Evolutionary conservation across 1,140 invertebrate genomes (phyloP).

Genomic region (Propsilocerus akamusi): DNA sequence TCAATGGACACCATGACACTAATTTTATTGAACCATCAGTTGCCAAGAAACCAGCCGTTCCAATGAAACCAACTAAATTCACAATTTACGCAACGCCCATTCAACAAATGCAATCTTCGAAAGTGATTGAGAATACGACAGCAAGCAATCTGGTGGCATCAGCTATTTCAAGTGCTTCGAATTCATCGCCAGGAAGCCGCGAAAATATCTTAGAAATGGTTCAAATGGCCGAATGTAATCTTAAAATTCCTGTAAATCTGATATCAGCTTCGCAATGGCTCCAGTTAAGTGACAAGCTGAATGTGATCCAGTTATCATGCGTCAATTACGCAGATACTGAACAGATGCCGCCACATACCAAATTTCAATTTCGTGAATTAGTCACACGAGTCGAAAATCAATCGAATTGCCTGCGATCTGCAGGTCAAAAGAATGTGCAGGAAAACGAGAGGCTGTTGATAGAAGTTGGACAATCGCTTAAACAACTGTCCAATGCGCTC

Average conservation of each 20-base stretch:
- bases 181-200: slow-evolving; percentile 27
- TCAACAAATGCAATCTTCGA: slow-evolving; percentile 22
- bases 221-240: slow-evolving; percentile 40
- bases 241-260: slow-evolving; percentile 37
- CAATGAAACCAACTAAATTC: slow-evolving; percentile 35
- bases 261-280: slow-evolving; percentile 50
- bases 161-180: slow-evolving; percentile 14
- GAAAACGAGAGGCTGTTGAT: slow-evolving; percentile 46
- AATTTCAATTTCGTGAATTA: slow-evolving; percentile 77
- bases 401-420: slow-evolving; percentile 50
- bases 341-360: slow-evolving; percentile 63
- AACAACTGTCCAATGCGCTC: slow-evolving; percentile 61
- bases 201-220: slow-evolving; percentile 52
- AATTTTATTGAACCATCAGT: slow-evolving; percentile 22
- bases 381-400: slow-evolving; percentile 63
- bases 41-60: slow-evolving; percentile 28
- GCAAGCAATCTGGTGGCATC: slow-evolving; percentile 6
- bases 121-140: slow-evolving; percentile 11
- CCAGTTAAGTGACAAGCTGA: slow-evolving; percentile 70
- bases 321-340: slow-evolving; percentile 43
- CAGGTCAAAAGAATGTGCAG: slow-evolving; percentile 45
- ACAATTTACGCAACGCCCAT: slow-evolving; percentile 37
- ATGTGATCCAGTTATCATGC: slow-evolving; percentile 57
- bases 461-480: slow-evolving; percentile 61
- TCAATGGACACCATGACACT: neutral